These are phyloP conservation scores for Geotrypetes seraphini DNA, from an alignment of 2,797 vertebrate species.

Conservation along the genomic window DNA sequence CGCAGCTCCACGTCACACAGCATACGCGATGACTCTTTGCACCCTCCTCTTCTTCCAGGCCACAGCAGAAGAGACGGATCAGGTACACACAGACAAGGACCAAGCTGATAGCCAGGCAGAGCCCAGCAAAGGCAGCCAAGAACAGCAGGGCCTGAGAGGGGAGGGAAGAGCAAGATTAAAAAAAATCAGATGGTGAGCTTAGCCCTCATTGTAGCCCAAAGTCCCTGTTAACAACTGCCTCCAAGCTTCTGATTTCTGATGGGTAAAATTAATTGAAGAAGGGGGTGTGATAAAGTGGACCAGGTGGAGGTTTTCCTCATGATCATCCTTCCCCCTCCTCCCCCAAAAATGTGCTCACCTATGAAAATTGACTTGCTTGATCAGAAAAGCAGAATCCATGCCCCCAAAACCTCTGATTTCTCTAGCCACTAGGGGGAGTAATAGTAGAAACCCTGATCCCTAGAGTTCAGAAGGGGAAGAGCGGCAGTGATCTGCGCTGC, in stretches of 20 bases:
- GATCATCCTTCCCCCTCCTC: not conserved
- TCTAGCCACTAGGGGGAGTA: no score
- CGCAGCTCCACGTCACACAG: constrained; percentile 83
- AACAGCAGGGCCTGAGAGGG: constrained; percentile 43
- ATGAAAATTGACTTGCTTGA: no score
- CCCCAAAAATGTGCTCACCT: no score
- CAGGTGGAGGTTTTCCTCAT: no score
- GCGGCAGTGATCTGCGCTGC: rapidly evolving
- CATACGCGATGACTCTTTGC: constrained; percentile 71
- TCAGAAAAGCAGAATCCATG: no score
- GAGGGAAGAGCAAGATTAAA: not conserved
- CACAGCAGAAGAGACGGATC: constrained; percentile 44
- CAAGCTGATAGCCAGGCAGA: constrained; percentile 46
- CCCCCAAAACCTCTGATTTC: no score
- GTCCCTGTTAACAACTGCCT: no score
- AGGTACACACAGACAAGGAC: constrained; percentile 46
- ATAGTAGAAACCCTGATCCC: not conserved
- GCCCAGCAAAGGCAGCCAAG: constrained; percentile 41
- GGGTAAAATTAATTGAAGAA: no score
- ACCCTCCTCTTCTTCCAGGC: constrained; percentile 25
- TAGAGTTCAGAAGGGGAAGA: not conserved
- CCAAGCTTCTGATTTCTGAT: no score
- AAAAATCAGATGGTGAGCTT: not conserved
- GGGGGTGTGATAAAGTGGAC: no score
- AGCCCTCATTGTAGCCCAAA: no score